phyloP scores from a whole-genome alignment of 2,113 vertebrate species.

The Prionailurus bengalensis region DNA sequence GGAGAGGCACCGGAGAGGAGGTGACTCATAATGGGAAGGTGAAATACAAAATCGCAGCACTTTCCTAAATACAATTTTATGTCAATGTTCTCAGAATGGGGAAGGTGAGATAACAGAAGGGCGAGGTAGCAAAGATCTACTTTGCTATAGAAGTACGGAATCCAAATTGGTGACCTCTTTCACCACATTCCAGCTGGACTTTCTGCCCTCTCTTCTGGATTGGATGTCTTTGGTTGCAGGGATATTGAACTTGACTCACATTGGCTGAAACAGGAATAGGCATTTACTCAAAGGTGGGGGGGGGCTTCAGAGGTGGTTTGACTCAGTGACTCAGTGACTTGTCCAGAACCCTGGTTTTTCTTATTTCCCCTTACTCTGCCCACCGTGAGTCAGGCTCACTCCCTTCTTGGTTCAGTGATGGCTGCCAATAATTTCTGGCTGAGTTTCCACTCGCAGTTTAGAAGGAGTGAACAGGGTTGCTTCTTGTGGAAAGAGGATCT shows the following conservation, averaged over 20 bases:
- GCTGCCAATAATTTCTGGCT: background rate
- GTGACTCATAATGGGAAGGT: background rate
- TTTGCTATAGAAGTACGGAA: background rate
- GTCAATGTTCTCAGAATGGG: background rate
- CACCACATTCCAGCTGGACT: background rate
- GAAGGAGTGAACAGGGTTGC: background rate
- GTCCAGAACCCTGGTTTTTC: background rate
- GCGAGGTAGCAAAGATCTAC: background rate
- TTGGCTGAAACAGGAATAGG: background rate
- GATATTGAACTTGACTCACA: background rate
- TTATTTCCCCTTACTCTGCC: background rate
- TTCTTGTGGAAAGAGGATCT: background rate
- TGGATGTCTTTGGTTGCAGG: background rate
- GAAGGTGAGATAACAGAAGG: background rate
- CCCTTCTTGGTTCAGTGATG: fast-evolving
- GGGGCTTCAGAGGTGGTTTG: background rate
- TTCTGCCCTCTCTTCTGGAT: background rate
- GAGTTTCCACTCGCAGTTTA: background rate
- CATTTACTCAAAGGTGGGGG: background rate
- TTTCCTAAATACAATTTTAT: background rate
- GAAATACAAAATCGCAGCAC: background rate
- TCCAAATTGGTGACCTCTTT: background rate
- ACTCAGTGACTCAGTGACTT: background rate
- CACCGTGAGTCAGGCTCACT: background rate
- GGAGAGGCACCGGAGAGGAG: background rate